Evolutionary conservation across 2,113 vertebrate species (phyloP), one percentile per base, ranked within the genome.

Genomic region (Noctilio leporinus): DNA sequence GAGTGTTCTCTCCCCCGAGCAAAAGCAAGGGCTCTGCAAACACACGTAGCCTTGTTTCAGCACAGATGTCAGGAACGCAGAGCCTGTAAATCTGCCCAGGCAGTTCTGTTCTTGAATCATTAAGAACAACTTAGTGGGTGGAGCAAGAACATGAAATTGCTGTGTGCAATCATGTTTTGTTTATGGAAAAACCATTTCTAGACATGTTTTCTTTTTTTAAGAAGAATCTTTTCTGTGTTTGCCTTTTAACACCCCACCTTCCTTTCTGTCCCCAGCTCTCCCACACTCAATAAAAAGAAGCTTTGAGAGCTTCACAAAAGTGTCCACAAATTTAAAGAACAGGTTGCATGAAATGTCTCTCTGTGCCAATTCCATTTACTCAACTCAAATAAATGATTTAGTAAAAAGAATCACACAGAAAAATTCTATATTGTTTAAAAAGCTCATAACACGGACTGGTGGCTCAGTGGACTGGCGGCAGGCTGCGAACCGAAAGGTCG

Each of bases 101-200:
- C 97, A 96, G 95, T 96, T 98, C 98, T 96, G 92, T 98, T 98
- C 97, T 95, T 98, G 97, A 98, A 97, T 98, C 96, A 96, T 97
- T 97, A 96, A 97, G 98, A 98, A 98, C 98, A 98, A 98, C 95
- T 64, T 90, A 97, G 98, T 98, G 98, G 98, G 98, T 96, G 98
- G 98, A 95, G 95, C 92, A 65, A 98, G 98, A 98, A 98, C 98
- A 98, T 97, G 97, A 98, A 98, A 98, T 98, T 97, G 97, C 98
- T 64, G 72, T 98, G 97, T 98, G 98, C 70, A 22, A 94, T 98
- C 96, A 89, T 97, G 97, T 97, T 98, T 98, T 98, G 98, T 98
- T 98, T 98, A 98, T 97, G 96, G 96, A 98, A 97, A 95, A 94
- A 77, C 98, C 93, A 26, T 97, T 98, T 98, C 93, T 96, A 96